Percentiles rank a stretch among this genome's conserved stretches.
These are phyloP conservation scores for Galeruca laticollis DNA, from an alignment of 2,888 invertebrate species.

Conservation along the genomic window DNA sequence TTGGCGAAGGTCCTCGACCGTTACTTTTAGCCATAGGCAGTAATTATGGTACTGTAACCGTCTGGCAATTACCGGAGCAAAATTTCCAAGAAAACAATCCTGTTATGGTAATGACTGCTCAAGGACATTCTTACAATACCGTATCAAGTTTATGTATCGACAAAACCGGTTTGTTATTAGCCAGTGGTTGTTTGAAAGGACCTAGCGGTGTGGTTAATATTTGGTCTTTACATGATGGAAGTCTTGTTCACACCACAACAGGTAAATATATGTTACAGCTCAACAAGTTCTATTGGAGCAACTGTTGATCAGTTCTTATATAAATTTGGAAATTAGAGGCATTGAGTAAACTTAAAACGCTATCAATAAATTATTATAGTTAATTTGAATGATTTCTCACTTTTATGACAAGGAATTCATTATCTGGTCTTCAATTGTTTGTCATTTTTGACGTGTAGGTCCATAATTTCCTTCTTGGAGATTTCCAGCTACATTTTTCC, in stretches of 20 bases:
- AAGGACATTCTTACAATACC: slow-evolving; percentile 70
- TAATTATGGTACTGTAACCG: slow-evolving; percentile 68
- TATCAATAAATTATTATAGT: too few species aligned
- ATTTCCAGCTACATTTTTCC: too few species aligned
- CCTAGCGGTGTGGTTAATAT: slow-evolving; percentile 70
- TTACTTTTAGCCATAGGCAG: slow-evolving; percentile 69
- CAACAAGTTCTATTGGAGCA: too few species aligned
- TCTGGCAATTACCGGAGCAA: slow-evolving; percentile 65
- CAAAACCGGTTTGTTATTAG: slow-evolving; percentile 69
- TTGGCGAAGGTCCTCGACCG: slow-evolving; percentile 63
- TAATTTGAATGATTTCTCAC: too few species aligned
- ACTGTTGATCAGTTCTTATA: too few species aligned
- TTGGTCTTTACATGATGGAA: slow-evolving; percentile 73
- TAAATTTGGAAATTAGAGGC: too few species aligned
- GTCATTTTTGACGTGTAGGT: too few species aligned
- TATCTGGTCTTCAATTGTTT: too few species aligned
- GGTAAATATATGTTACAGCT: too few species aligned
- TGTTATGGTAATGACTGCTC: slow-evolving; percentile 64
- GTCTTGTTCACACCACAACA: slow-evolving; percentile 69
- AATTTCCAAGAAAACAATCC: slow-evolving; percentile 54
- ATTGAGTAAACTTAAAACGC: too few species aligned
- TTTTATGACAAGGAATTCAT: too few species aligned
- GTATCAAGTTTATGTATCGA: slow-evolving; percentile 70
- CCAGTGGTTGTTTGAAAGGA: slow-evolving; percentile 69
- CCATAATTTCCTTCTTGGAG: too few species aligned